These are phyloP conservation scores for Prosapia bicincta DNA, from an alignment of 2,888 invertebrate genomes.

Conservation along the genomic window DNA sequence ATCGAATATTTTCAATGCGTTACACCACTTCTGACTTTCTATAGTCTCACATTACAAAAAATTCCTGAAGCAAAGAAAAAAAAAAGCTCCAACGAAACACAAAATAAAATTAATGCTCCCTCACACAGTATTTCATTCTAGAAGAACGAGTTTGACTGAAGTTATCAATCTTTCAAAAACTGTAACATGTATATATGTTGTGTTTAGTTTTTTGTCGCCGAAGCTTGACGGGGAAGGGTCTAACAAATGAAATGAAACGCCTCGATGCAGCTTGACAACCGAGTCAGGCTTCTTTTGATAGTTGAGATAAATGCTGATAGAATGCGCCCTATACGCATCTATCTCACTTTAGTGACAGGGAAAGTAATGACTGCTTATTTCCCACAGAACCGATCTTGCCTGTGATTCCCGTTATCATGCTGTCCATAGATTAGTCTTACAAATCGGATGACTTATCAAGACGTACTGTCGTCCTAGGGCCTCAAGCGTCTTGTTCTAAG, in stretches of 20 bases:
- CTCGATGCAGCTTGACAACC: background rate
- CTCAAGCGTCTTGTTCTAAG: background rate
- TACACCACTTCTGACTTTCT: no score
- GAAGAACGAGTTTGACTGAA: background rate
- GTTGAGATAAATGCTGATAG: background rate
- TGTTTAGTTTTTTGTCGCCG: background rate
- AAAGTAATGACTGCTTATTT: background rate
- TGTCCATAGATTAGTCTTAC: no score
- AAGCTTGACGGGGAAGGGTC: background rate
- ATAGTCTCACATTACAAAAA: no score
- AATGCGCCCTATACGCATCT: background rate
- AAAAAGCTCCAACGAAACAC: no score
- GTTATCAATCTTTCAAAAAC: background rate
- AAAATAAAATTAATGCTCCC: no score
- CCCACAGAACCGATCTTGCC: background rate
- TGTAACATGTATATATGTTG: background rate
- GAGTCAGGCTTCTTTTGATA: background rate
- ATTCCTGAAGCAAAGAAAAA: no score
- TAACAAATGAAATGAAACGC: slow-evolving; percentile 2
- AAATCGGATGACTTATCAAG: background rate
- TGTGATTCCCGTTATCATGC: background rate
- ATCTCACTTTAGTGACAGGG: background rate
- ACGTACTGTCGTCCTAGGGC: background rate
- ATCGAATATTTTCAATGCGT: no score
- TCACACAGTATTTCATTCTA: background rate